phyloP scores from a whole-genome alignment of 1,140 invertebrate genomes.

The Lineus longissimus region DNA sequence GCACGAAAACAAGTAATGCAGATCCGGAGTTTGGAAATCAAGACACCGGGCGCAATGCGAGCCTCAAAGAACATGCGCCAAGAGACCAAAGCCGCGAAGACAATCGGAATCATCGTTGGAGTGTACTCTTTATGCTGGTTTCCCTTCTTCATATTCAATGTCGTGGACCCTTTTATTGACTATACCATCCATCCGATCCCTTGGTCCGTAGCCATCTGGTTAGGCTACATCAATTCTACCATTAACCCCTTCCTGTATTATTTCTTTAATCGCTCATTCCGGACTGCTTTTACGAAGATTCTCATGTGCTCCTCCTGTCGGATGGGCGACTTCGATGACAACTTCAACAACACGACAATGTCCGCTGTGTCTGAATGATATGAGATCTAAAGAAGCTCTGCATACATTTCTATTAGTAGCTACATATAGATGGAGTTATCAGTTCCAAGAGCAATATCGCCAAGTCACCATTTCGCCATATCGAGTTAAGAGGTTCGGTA shows the following conservation, averaged over 20 bases:
- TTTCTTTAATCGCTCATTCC: conserved; percentile 86
- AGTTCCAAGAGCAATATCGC: too few relatives aligned
- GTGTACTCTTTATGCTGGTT: conserved; percentile 53
- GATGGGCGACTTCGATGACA: not conserved
- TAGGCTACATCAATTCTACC: conserved; percentile 89
- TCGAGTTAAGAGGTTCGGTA: too few relatives aligned
- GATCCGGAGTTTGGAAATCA: conserved; percentile 40
- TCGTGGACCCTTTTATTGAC: conserved; percentile 43
- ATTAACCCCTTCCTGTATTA: conserved; percentile 79
- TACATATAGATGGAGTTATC: too few relatives aligned
- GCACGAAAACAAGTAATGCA: conserved; percentile 39
- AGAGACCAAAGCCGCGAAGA: conserved; percentile 61
- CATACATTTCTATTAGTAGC: too few relatives aligned
- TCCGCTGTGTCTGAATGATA: conserved; percentile 6
- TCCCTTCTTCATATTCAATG: conserved; percentile 52
- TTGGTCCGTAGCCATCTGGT: conserved; percentile 44
- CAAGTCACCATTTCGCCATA: too few relatives aligned
- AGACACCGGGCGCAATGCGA: conserved; percentile 33
- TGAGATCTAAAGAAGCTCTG: too few relatives aligned
- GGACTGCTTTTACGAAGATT: conserved; percentile 70
- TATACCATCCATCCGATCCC: conserved; percentile 38
- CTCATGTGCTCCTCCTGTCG: conserved; percentile 30
- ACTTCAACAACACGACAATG: not conserved
- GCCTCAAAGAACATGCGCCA: conserved; percentile 25
- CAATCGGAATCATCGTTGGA: conserved; percentile 54